Base-by-base conservation (phyloP, 2,797 vertebrate species). In the Pseudotriccus pelzelni region DNA sequence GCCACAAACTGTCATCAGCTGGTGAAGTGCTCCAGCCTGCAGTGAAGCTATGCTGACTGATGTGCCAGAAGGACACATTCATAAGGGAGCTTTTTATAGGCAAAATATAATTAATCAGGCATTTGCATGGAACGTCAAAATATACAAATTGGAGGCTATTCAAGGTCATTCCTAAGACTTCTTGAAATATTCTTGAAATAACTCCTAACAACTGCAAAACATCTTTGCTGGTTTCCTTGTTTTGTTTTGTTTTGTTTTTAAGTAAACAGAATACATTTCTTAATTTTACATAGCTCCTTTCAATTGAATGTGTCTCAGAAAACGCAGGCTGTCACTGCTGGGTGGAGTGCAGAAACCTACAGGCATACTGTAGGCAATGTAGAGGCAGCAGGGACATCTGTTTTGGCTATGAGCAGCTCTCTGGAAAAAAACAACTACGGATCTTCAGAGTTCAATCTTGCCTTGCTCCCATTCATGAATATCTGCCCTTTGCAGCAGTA, bases 171-270 rank as follows among this genome's bases (percentile, higher is more conserved):
- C 81, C 62, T 85, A 84, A 95, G 59, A 73, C 87, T 49, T 85
- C 52, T 91, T 90, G 66, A 91, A 92, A 95, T 89, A 87, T 39
- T 94, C 81, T 87, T 90, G 77, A 87, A 84, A 70, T 78, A 89
- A 84, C 59, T 94, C 66, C 46, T 89, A 96, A 94, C 77, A 95
- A 96, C 90, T 93, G 93, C 70, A 95, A 90, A 95, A 89, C 78
- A 90, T 70, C 69, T 90, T 86, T 93, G 20, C 59, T 86, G 58
- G 39, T 84, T 94, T 91, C 78, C 86, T 91, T 91, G 91, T 75
- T 95, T 92, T 88, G 72, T 75, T 95, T 92, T 88, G 72, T 2
- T 93, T 81, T 79, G 75, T 9, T 93, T 89, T 91, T 12, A 83
- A 84, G 72, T 87, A 93, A 94, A 95, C 80, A 95, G 50, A 74